These are phyloP conservation scores for Ochropacha duplaris DNA, from an alignment of 2,888 invertebrate species.

Conservation along the genomic window DNA sequence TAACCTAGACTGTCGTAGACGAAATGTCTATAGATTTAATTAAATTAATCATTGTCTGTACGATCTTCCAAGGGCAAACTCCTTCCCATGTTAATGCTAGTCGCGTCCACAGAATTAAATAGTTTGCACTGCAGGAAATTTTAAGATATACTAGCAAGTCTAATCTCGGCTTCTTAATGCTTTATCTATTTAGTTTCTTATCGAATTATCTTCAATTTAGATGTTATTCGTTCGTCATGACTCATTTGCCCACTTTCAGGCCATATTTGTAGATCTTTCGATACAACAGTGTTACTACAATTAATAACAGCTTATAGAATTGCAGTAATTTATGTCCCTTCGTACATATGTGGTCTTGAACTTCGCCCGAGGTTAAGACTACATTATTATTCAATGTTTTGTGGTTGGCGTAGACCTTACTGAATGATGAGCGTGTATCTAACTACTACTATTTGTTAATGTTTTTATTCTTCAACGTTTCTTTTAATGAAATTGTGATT, in stretches of 20 bases:
- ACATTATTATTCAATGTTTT: conserved; percentile 1
- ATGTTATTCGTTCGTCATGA: neutral
- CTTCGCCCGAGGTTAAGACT: neutral
- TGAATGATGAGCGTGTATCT: neutral
- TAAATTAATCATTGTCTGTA: neutral
- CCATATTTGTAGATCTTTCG: neutral
- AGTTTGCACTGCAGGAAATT: neutral
- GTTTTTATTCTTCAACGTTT: no score
- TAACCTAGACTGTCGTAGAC: no score
- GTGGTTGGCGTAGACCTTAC: neutral
- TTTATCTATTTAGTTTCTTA: neutral
- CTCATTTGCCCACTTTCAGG: neutral
- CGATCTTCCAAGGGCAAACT: no score
- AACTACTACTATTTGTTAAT: neutral
- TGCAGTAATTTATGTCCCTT: neutral
- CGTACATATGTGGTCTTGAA: neutral
- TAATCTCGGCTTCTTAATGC: neutral
- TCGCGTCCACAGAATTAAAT: neutral
- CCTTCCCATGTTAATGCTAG: neutral
- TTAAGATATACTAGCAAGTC: neutral
- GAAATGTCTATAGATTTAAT: neutral
- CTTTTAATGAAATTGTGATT: no score
- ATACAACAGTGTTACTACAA: neutral
- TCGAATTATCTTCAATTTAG: neutral
- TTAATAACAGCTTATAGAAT: neutral